Evolutionary conservation across 2,888 invertebrate species (phyloP).

Genomic region (Parapristionchus giblindavisi): DNA sequence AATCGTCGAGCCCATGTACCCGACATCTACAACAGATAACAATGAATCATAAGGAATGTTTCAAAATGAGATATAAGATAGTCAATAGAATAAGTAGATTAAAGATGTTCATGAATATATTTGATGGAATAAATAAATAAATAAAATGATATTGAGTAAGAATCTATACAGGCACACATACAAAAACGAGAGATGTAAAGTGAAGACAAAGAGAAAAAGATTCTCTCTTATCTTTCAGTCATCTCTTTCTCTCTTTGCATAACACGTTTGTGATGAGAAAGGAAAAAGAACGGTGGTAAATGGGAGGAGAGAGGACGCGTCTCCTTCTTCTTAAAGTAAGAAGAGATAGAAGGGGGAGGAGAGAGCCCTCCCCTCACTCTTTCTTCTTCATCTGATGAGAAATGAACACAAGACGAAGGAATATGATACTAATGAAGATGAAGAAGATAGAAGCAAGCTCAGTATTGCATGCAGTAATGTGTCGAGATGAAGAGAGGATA

Average conservation of each 20-base stretch:
- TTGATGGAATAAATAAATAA: background rate
- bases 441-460: background rate
- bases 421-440: slow-evolving; percentile 33
- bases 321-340: slow-evolving; percentile 27
- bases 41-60: background rate
- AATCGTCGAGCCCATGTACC: slow-evolving; percentile 37
- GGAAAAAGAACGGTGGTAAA: slow-evolving; percentile 36
- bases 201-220: background rate
- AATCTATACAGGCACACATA: too few species aligned
- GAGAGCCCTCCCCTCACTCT: slow-evolving; percentile 22
- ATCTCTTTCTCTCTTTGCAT: slow-evolving; percentile 22
- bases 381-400: slow-evolving; percentile 15
- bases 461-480: slow-evolving; percentile 32
- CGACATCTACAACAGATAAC: slow-evolving; percentile 38
- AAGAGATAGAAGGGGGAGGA: slow-evolving; percentile 18
- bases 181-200: background rate
- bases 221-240: slow-evolving; percentile 31
- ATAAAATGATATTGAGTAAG: too few species aligned
- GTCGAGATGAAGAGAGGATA: background rate
- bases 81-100: background rate
- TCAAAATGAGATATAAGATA: background rate
- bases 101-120: background rate
- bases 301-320: slow-evolving; percentile 19
- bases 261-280: slow-evolving; percentile 28
- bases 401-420: slow-evolving; percentile 33